phyloP scores from a whole-genome alignment of 2,113 vertebrate species.

The Hippocampus guttulatus region DNA sequence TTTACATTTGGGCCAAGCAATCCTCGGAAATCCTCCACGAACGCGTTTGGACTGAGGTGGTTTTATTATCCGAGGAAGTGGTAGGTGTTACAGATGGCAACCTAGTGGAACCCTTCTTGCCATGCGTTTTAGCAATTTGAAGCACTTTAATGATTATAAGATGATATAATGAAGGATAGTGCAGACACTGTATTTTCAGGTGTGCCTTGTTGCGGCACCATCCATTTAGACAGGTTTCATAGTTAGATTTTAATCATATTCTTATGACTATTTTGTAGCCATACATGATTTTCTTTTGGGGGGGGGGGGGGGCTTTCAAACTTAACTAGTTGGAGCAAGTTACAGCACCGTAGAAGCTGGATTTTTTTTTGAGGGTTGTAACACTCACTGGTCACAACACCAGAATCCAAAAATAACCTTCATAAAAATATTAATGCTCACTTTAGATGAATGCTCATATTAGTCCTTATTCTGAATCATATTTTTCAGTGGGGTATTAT shows the following conservation, averaged over 20 bases:
- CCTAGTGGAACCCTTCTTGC: conserved; percentile 17
- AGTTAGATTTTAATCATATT: neutral
- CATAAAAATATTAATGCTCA: neutral
- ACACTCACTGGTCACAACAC: neutral
- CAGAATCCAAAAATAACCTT: neutral
- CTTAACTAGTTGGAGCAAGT: conserved; percentile 35
- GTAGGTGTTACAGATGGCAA: too few relatives aligned
- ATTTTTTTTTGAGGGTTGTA: conserved; percentile 17
- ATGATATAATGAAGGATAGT: conserved; percentile 31
- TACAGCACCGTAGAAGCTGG: conserved; percentile 53
- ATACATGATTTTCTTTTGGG: conserved; percentile 13
- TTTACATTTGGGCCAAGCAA: neutral
- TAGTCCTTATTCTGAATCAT: neutral
- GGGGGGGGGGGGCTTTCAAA: conserved; percentile 17
- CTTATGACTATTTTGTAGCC: neutral
- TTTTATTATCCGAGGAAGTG: too few relatives aligned
- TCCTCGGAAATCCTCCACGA: too few relatives aligned
- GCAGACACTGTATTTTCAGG: neutral
- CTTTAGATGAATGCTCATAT: neutral
- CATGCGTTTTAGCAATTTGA: neutral
- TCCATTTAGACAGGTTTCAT: neutral
- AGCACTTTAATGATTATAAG: conserved; percentile 34
- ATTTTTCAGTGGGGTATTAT: neutral
- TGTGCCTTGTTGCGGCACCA: neutral
- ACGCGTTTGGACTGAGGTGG: too few relatives aligned